Conservation (phyloP, 2,113 vertebrate genomes). For the Pachyramphus minor region DNA sequence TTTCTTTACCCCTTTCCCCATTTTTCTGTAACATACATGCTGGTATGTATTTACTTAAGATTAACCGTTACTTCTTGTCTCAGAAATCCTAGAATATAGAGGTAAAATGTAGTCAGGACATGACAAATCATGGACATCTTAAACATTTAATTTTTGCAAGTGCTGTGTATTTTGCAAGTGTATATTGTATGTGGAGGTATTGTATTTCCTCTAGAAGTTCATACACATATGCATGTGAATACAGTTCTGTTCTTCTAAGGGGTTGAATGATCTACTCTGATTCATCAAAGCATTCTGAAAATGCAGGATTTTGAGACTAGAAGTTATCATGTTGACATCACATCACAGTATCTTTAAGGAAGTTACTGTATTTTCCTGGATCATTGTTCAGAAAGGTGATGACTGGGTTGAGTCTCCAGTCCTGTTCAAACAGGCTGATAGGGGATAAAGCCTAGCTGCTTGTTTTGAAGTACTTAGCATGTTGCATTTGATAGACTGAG, state of each 20-base stretch:
- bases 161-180: not conserved
- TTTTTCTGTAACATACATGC: not conserved
- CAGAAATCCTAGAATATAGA: not conserved
- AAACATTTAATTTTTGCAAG: not conserved
- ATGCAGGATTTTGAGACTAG: not conserved
- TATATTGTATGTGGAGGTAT: not conserved
- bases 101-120: not conserved
- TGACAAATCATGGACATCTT: not conserved
- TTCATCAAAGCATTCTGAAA: not conserved
- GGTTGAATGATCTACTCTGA: not conserved
- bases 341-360: not conserved
- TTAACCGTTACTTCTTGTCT: not conserved
- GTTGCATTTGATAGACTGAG: not conserved
- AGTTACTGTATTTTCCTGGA: not conserved
- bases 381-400: not conserved
- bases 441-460: not conserved
- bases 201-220: not conserved
- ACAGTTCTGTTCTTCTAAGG: not conserved
- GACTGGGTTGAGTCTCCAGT: not conserved
- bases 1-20: not conserved
- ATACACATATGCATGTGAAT: fast-evolving
- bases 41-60: not conserved
- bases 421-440: not conserved
- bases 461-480: not conserved
- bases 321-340: not conserved